phyloP scores from a whole-genome alignment of 2,797 vertebrate species.

The Fistularia tabacaria region DNA sequence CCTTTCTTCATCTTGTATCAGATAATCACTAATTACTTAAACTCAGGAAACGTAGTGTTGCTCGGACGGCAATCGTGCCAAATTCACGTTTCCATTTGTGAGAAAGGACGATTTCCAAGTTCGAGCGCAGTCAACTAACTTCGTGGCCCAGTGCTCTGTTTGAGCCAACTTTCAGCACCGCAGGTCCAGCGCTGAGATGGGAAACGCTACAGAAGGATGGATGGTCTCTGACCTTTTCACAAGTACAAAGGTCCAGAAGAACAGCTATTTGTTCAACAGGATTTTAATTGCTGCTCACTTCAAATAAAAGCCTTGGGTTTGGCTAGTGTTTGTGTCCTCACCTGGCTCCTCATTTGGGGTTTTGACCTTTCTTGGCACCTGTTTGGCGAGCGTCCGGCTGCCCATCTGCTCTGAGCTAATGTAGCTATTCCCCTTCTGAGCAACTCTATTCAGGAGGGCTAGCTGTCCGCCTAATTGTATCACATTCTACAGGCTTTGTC shows the following conservation, averaged over 20 bases:
- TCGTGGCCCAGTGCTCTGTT: constrained; percentile 29
- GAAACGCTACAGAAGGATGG: constrained; percentile 43
- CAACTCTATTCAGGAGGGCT: constrained; percentile 74
- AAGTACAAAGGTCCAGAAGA: constrained; percentile 56
- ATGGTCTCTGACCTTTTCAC: constrained; percentile 63
- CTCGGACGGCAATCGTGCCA: constrained; percentile 62
- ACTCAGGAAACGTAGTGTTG: constrained; percentile 70
- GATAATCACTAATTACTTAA: constrained; percentile 78
- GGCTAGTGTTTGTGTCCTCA: constrained; percentile 55
- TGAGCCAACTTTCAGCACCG: constrained; percentile 49
- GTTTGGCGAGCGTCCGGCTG: constrained; percentile 75
- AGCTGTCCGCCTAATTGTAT: constrained; percentile 93
- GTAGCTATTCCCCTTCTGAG: constrained; percentile 52
- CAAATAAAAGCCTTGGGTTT: constrained; percentile 43
- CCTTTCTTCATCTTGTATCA: constrained; percentile 65
- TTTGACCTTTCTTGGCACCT: constrained; percentile 78
- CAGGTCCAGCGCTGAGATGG: constrained; percentile 50
- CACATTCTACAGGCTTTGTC: constrained; percentile 91
- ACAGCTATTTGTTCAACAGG: constrained; percentile 59
- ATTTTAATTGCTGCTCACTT: constrained; percentile 66
- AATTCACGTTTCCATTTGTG: constrained; percentile 67
- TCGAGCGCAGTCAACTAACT: constrained; percentile 40
- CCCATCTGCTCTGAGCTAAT: constrained; percentile 75
- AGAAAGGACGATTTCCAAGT: constrained; percentile 49
- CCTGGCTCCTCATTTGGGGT: constrained; percentile 63